Conservation (phyloP, 2,888 invertebrate genomes). For the Lithophane semibrunnea region DNA sequence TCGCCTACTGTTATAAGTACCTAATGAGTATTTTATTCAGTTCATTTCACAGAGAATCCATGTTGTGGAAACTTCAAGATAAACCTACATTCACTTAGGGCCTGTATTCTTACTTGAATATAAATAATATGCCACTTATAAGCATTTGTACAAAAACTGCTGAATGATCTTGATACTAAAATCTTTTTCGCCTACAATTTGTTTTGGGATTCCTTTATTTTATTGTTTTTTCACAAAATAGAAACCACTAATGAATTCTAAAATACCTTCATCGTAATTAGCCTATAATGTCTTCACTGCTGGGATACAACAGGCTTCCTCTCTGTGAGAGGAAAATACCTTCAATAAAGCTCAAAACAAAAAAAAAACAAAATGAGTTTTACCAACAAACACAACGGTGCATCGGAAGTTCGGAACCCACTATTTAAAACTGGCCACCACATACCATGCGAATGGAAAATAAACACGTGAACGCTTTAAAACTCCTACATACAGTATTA, state of each 20-base stretch:
- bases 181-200: background rate
- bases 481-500: constrained; percentile 26
- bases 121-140: background rate
- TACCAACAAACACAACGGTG: constrained; percentile 22
- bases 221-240: background rate
- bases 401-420: constrained; percentile 14
- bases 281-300: too few species aligned
- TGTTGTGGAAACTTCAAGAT: constrained; percentile 44
- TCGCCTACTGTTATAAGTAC: background rate
- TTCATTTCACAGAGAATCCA: constrained; percentile 35
- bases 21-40: constrained; percentile 16
- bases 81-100: constrained; percentile 20
- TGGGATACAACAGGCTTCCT: too few species aligned
- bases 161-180: background rate
- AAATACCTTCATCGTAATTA: background rate
- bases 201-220: background rate
- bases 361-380: constrained; percentile 11
- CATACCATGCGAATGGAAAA: constrained; percentile 25
- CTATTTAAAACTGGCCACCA: constrained; percentile 25
- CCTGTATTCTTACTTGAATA: constrained; percentile 16
- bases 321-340: background rate
- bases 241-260: background rate
- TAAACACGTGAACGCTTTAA: constrained; percentile 50
- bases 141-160: background rate
- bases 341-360: background rate